Evolutionary conservation across 2,113 vertebrate species (phyloP).

Genomic region (Clinocottus analis): DNA sequence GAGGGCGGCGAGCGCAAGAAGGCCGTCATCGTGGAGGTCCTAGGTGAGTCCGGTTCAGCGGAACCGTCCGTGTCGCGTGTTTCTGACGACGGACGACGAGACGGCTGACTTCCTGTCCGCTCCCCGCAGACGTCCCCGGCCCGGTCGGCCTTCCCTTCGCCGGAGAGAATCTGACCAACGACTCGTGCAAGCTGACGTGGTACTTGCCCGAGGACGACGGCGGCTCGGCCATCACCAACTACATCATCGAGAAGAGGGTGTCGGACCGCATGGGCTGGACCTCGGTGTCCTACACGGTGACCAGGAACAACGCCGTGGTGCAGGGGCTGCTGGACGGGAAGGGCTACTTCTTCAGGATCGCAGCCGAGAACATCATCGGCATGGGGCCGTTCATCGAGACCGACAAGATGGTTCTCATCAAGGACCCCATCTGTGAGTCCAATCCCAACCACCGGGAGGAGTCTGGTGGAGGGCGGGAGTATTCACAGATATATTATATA

Average conservation of each 20-base stretch:
- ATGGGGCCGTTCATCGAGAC: slow-evolving; percentile 96
- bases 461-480: too few relatives aligned
- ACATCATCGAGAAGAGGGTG: slow-evolving; percentile 96
- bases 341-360: slow-evolving; percentile 97
- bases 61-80: background rate
- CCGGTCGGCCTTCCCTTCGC: slow-evolving; percentile 93
- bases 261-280: slow-evolving; percentile 96
- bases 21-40: slow-evolving; percentile 95
- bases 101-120: background rate
- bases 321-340: slow-evolving; percentile 93
- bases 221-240: slow-evolving; percentile 96
- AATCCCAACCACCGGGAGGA: too few relatives aligned
- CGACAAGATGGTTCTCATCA: slow-evolving; percentile 88
- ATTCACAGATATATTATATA: too few relatives aligned
- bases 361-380: slow-evolving; percentile 97
- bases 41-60: slow-evolving; percentile 84
- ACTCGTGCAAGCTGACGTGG: slow-evolving; percentile 98
- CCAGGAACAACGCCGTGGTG: slow-evolving; percentile 94
- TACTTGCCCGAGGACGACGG: slow-evolving; percentile 96
- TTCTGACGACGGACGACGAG: background rate
- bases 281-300: slow-evolving; percentile 94
- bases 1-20: slow-evolving; percentile 95
- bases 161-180: slow-evolving; percentile 93
- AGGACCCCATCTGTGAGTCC: slow-evolving; percentile 95
- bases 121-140: slow-evolving; percentile 90